phyloP scores from a whole-genome alignment of 2,888 invertebrate species.

The Leucophenga maculata region DNA sequence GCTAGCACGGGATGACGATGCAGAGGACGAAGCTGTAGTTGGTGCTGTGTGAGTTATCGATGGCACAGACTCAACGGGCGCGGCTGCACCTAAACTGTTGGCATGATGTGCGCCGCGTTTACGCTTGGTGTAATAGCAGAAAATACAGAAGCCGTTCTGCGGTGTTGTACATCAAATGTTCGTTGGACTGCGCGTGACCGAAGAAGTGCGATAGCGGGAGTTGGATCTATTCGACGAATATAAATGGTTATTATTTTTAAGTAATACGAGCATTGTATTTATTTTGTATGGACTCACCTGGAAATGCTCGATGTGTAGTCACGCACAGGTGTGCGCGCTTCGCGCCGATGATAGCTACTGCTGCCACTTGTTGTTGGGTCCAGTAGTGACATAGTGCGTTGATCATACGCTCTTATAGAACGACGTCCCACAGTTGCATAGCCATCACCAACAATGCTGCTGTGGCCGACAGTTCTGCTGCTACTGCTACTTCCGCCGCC shows the following conservation, averaged over 20 bases:
- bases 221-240: conserved; percentile 56
- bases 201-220: conserved; percentile 68
- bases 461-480: conserved; percentile 45
- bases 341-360: conserved; percentile 59
- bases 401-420: conserved; percentile 68
- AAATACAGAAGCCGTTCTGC: conserved; percentile 71
- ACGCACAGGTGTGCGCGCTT: conserved; percentile 60
- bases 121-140: conserved; percentile 68
- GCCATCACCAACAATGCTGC: conserved; percentile 67
- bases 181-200: conserved; percentile 70
- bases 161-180: conserved; percentile 72
- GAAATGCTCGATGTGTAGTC: conserved; percentile 65
- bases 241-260: not conserved
- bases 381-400: conserved; percentile 69
- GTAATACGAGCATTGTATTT: not conserved
- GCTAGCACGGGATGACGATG: conserved; percentile 57
- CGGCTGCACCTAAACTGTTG: conserved; percentile 13
- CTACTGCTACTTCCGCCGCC: conserved; percentile 44
- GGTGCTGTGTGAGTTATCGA: conserved; percentile 38
- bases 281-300: conserved; percentile 47
- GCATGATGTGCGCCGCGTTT: conserved; percentile 45
- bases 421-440: conserved; percentile 71
- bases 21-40: conserved; percentile 49
- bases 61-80: conserved; percentile 31
- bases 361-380: conserved; percentile 58